phyloP scores from a whole-genome alignment of 2,888 invertebrate species.

The Antheraea assamensis region DNA sequence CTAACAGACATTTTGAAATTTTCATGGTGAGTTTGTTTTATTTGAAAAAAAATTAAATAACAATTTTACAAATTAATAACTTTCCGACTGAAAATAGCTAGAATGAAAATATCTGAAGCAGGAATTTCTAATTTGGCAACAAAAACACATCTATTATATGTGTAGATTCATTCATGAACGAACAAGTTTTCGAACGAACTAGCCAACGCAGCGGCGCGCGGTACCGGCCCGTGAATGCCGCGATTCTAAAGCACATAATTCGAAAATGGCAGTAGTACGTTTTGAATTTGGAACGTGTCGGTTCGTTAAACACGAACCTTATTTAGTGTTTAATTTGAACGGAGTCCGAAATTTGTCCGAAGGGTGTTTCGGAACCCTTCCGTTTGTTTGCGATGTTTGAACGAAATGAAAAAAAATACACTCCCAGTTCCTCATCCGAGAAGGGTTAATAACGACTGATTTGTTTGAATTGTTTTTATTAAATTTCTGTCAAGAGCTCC shows the following conservation, averaged over 20 bases:
- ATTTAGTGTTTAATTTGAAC: constrained; percentile 40
- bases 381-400: constrained; percentile 24
- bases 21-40: no score
- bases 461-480: constrained; percentile 16
- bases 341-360: constrained; percentile 25
- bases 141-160: background rate
- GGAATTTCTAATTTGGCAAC: background rate
- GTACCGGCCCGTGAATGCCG: background rate
- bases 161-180: constrained; percentile 1
- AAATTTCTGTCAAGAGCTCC: background rate
- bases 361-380: constrained; percentile 7
- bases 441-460: constrained; percentile 25
- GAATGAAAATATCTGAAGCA: background rate
- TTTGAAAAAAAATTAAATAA: no score
- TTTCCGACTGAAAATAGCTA: background rate
- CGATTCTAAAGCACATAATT: constrained; percentile 14
- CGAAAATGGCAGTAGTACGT: constrained; percentile 19
- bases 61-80: no score
- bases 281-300: constrained; percentile 29
- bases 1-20: no score
- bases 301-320: constrained; percentile 39
- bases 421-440: constrained; percentile 23
- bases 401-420: constrained; percentile 25
- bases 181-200: background rate
- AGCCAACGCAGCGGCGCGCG: background rate